A percentile compares a stretch with the other conserved stretches of the same genome.
These are phyloP conservation scores for Oryzias woworae DNA, from an alignment of 2,113 vertebrate genomes.

Conservation along the genomic window DNA sequence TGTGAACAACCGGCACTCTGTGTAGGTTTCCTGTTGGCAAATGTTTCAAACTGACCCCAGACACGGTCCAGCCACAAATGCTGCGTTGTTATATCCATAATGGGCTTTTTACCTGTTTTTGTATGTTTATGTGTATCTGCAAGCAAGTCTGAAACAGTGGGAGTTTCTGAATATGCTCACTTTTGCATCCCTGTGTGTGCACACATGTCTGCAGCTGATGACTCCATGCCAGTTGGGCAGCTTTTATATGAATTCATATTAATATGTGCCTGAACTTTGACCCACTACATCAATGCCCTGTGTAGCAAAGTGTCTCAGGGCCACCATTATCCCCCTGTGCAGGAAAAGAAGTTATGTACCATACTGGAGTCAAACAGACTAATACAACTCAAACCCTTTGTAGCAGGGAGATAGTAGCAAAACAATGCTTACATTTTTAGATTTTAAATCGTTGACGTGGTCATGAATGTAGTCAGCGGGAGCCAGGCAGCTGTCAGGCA, in stretches of 20 bases:
- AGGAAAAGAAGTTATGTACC: slow-evolving; percentile 48
- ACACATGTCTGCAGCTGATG: slow-evolving; percentile 52
- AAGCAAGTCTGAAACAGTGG: slow-evolving; percentile 37
- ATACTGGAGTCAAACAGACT: slow-evolving; percentile 68
- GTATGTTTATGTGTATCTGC: slow-evolving; percentile 41
- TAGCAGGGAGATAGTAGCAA: slow-evolving; percentile 31
- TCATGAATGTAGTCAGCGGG: no score
- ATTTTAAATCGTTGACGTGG: no score
- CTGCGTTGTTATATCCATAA: slow-evolving; percentile 71
- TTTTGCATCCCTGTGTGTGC: slow-evolving; percentile 29
- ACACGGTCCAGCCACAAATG: slow-evolving; percentile 73
- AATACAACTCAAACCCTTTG: slow-evolving; percentile 57
- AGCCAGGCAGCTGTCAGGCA: no score
- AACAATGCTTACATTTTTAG: slow-evolving; percentile 5
- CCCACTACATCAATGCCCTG: slow-evolving; percentile 66
- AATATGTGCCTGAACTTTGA: slow-evolving; percentile 74
- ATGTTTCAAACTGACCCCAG: slow-evolving; percentile 81
- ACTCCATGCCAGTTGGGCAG: slow-evolving; percentile 70
- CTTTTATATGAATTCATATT: slow-evolving; percentile 84
- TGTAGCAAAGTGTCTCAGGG: slow-evolving; percentile 72
- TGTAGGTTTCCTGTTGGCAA: slow-evolving; percentile 77
- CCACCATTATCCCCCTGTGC: slow-evolving; percentile 71
- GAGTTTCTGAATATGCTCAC: slow-evolving; percentile 20
- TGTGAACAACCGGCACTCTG: slow-evolving; percentile 75
- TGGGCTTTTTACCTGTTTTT: slow-evolving; percentile 79